phyloP scores from a whole-genome alignment of 1,140 invertebrate species.

The Oncopodura yosiiana region DNA sequence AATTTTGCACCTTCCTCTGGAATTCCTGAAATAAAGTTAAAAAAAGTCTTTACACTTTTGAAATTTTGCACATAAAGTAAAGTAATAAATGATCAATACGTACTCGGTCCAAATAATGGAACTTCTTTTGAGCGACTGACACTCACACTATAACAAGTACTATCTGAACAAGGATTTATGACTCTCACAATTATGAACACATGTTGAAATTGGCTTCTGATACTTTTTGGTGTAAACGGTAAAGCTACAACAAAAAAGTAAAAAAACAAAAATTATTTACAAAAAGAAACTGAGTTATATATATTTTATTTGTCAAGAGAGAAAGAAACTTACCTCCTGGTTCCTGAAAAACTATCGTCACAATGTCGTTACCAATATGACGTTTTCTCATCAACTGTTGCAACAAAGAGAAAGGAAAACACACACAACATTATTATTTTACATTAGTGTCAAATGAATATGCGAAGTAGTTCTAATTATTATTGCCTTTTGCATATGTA shows the following conservation, averaged over 20 bases:
- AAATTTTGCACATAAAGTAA: constrained; percentile 69
- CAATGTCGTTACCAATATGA: constrained; percentile 90
- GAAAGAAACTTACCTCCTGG: too few species aligned
- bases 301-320: too few species aligned
- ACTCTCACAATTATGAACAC: constrained; percentile 91
- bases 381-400: constrained; percentile 72
- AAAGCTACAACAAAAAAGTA: too few species aligned
- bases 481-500: constrained; percentile 1
- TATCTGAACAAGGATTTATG: constrained; percentile 81
- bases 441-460: too few species aligned
- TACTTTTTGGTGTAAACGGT: constrained; percentile 84
- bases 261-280: too few species aligned
- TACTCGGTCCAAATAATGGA: constrained; percentile 86
- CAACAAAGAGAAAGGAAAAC: constrained; percentile 32
- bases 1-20: constrained; percentile 72
- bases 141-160: constrained; percentile 79
- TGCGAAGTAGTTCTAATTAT: too few species aligned
- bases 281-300: too few species aligned
- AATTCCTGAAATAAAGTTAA: too few species aligned
- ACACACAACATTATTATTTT: constrained; percentile 4
- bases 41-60: constrained; percentile 80
- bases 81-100: too few species aligned
- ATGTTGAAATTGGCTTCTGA: constrained; percentile 92
- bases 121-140: constrained; percentile 91
- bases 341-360: constrained; percentile 95